These are phyloP conservation scores for Archips crataeganus DNA, from an alignment of 2,888 invertebrate species.

Conservation along the genomic window DNA sequence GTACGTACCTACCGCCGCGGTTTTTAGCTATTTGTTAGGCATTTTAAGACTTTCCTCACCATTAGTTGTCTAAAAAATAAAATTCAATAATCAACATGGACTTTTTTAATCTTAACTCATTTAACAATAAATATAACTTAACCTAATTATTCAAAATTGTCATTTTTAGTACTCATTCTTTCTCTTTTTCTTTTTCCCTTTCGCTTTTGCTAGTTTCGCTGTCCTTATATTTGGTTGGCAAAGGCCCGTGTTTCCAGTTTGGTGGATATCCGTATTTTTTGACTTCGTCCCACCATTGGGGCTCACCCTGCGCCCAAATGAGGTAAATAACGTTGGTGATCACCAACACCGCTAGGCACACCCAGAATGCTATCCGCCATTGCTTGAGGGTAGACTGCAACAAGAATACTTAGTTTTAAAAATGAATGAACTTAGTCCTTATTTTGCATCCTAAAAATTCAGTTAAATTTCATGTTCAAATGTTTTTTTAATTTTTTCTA, in stretches of 20 bases:
- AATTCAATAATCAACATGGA: constrained; percentile 3
- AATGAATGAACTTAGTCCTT: background rate
- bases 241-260: constrained; percentile 72
- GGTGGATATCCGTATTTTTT: constrained; percentile 76
- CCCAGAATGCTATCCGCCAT: constrained; percentile 94
- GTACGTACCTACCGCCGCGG: too few species aligned
- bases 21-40: too few species aligned
- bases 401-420: constrained; percentile 17
- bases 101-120: constrained; percentile 23
- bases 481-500: too few species aligned
- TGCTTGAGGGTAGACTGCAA: constrained; percentile 86
- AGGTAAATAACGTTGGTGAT: constrained; percentile 89
- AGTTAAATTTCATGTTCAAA: background rate
- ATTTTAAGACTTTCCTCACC: too few species aligned
- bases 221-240: constrained; percentile 61
- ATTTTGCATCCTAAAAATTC: too few species aligned
- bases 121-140: constrained; percentile 24
- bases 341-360: constrained; percentile 89
- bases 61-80: background rate
- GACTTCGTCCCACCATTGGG: constrained; percentile 91
- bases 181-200: constrained; percentile 50
- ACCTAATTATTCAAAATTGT: constrained; percentile 21
- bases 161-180: constrained; percentile 52
- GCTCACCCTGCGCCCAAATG: constrained; percentile 90
- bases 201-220: constrained; percentile 57